phyloP scores from a whole-genome alignment of 2,888 invertebrate species.

The Andrena bicolor region DNA sequence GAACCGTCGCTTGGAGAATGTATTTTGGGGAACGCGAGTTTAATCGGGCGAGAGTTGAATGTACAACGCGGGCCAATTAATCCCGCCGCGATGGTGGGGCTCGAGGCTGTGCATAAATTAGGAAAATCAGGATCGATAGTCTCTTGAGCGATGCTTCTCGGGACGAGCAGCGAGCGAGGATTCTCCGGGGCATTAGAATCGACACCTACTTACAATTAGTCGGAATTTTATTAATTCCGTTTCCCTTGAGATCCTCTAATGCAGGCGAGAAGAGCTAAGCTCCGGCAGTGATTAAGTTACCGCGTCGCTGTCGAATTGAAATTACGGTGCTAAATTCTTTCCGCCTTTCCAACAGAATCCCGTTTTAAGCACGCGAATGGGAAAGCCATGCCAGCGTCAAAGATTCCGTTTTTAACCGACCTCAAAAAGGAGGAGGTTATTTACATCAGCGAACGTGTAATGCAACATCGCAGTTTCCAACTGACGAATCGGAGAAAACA shows the following conservation, averaged over 20 bases:
- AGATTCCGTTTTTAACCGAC: background rate
- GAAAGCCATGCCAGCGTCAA: too few species aligned
- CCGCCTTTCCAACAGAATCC: too few species aligned
- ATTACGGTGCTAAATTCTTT: background rate
- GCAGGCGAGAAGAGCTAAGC: background rate
- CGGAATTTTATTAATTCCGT: conserved; percentile 28
- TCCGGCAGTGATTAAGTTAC: background rate
- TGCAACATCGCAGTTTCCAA: background rate
- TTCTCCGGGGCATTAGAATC: background rate
- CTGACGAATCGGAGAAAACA: background rate
- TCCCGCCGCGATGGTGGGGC: background rate
- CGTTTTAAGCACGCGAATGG: too few species aligned
- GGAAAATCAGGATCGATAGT: conserved; percentile 3
- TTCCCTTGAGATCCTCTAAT: conserved; percentile 19
- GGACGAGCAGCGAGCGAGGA: background rate
- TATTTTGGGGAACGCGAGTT: background rate
- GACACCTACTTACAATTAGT: background rate
- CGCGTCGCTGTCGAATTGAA: background rate
- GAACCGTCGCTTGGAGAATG: background rate
- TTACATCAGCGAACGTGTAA: background rate
- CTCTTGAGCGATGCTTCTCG: background rate
- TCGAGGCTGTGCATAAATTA: background rate
- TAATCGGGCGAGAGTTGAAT: background rate
- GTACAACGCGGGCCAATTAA: background rate
- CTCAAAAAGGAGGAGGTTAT: too few species aligned